phyloP scores from a whole-genome alignment of 1,140 invertebrate species.

The Drosophila sp. region DNA sequence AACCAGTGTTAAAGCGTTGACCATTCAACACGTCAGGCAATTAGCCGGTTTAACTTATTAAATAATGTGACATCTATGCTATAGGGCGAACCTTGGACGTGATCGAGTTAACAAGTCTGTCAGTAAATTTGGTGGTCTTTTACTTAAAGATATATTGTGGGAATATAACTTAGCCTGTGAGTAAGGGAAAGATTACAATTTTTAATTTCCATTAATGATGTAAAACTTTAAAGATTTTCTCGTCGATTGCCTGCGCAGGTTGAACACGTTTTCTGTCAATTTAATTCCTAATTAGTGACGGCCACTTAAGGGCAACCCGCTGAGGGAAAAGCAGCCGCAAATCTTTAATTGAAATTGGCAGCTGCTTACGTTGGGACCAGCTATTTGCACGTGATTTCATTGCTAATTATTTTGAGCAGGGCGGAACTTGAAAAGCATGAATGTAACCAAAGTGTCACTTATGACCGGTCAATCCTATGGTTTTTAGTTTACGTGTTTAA shows the following conservation, averaged over 20 bases:
- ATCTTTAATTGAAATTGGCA: conserved; percentile 76
- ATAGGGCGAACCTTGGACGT: conserved; percentile 13
- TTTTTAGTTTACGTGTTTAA: conserved; percentile 43
- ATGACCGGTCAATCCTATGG: conserved; percentile 12
- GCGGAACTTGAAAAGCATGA: conserved; percentile 10
- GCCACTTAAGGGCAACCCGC: conserved; percentile 48
- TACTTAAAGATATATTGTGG: conserved; percentile 21
- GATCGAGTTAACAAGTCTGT: conserved; percentile 13
- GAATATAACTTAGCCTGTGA: neutral
- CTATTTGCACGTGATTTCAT: conserved; percentile 70
- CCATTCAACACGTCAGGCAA: conserved; percentile 61
- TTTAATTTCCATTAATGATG: conserved; percentile 56
- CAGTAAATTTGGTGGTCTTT: conserved; percentile 15
- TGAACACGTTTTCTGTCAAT: conserved; percentile 76
- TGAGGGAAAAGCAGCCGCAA: conserved; percentile 31
- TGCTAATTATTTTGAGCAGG: conserved; percentile 70
- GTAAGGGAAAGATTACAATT: neutral
- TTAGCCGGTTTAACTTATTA: conserved; percentile 66
- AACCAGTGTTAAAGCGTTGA: conserved; percentile 56
- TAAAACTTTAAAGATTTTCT: conserved; percentile 44
- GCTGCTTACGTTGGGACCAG: conserved; percentile 58
- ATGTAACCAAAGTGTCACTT: conserved; percentile 54
- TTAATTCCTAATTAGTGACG: conserved; percentile 81
- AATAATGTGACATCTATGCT: conserved; percentile 31
- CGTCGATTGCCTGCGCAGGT: conserved; percentile 39